Evolutionary conservation across 2,113 vertebrate genomes (phyloP), one percentile per base, ranked within the genome.

Genomic region (Phocoena sinus): DNA sequence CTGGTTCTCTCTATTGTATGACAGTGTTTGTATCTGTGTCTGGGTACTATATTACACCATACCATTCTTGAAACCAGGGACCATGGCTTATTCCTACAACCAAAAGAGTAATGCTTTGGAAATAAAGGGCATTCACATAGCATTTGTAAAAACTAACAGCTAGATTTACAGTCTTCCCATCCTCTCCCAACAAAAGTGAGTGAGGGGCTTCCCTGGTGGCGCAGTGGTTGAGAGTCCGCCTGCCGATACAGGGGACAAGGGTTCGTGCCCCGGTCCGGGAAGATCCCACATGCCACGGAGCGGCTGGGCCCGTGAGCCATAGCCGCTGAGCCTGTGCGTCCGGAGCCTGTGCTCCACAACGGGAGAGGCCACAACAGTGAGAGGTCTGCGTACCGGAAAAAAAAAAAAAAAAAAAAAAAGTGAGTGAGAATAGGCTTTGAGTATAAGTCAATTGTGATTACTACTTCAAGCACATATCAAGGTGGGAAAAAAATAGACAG

Each of bases 1-100:
- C 80, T 60, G 70, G 67, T n/a, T 86, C 89, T 90, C 41, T 91
- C 62, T 80, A 4, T 50, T 70, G 25, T 25, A n/a, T 79, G 67
- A 81, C 28, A 56, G 41, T 81, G 68, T 92, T 67, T 86, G 47
- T 68, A 58, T 76, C 90, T 96, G 44, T 86, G 38, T 85, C 62
- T 53, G 68, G 87, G 25, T 44, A 74, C 90, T 83, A 36, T 94
- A 79, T 92, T 93, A 62, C 73, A 89, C 50, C 33, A 60, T 87
- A 96, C 86, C 91, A 93, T 74, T 88, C 76, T 93, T 89, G 36
- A 86, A 90, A 89, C 63, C 81, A 85, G 62, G 47, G 23, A 95
- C 81, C 41, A 47, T n/a, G 25, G 26, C 21, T 92, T 91, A 79
- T 89, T 88, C 68, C 84, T 56, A 73, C 8, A 62, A 71, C 44